phyloP scores from a whole-genome alignment of 30 jellyfish, hydroid and myxozoan species.

The Catostylus mosaicus region DNA sequence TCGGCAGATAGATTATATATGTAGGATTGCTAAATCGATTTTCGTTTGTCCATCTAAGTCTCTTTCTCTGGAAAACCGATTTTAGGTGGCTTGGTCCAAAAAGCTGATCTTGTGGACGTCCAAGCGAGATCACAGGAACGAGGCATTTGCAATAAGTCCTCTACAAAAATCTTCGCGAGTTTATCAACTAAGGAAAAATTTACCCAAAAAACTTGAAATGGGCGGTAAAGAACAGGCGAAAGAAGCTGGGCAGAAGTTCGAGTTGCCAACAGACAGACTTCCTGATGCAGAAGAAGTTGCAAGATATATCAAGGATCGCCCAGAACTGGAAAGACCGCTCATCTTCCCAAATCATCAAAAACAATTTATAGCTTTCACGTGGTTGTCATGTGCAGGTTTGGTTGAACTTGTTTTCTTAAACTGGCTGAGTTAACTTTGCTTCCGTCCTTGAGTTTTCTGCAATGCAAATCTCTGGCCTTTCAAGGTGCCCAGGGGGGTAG shows the following conservation, averaged over 20 bases:
- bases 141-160: background rate
- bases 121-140: slow-evolving; percentile 4
- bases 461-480: no score
- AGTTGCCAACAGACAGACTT: slow-evolving; percentile 19
- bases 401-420: background rate
- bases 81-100: no score
- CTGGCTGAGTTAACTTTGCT: no score
- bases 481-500: no score
- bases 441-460: no score
- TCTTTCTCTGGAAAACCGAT: no score
- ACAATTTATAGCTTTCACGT: slow-evolving; percentile 51
- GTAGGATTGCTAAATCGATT: no score
- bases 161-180: background rate
- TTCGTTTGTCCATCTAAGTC: no score
- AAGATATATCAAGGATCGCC: slow-evolving; percentile 36
- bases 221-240: background rate
- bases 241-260: background rate
- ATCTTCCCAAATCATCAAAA: slow-evolving; percentile 63
- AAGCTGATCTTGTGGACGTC: background rate
- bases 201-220: background rate
- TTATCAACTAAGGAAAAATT: background rate
- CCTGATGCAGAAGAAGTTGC: slow-evolving; percentile 61
- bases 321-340: slow-evolving; percentile 58
- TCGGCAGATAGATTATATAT: no score
- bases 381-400: slow-evolving; percentile 51